Base-by-base conservation (phyloP, 2,113 vertebrate genomes). In the Furnarius figulus region DNA sequence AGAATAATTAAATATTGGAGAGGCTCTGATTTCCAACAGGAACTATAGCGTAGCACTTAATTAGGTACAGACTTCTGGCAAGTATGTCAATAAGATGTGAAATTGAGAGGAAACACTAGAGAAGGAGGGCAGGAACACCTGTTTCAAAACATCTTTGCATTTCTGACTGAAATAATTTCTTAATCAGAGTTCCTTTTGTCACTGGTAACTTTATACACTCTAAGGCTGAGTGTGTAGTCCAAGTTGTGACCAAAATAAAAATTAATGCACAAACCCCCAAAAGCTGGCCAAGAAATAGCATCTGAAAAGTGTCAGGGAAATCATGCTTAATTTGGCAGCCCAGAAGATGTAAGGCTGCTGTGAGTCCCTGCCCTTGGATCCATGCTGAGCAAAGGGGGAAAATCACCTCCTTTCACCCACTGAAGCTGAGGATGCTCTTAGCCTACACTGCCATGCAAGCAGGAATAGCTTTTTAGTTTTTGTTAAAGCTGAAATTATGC, bases 1-100 rank as follows among this genome's bases (percentile, higher is more conserved):
- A 88, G 50, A 68, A 72, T 52, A 92, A 88, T 92, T 93, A 86
- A 88, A 86, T 88, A 81, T 28, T 53, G 31, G 47, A 88, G 27
- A 86, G 19, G 11, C 3, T 77, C 35, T 61, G 39, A 77, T 90
- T 89, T 92, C 50, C 47, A 93, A 40, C 18, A 61, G 21, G 37
- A 88, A 70, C 82, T 85, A 56, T 18, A 84, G 74, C 0, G 0
- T n/a, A 62, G 17, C 10, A 39, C 35, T 90, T 67, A 77, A 67
- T 88, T 84, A 72, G 2, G 1, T 50, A 63, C 13, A 66, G 58
- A 83, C 46, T 76, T 83, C 78, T 82, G 49, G 14, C 35, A 79
- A 62, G 18, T 67, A 42, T 23, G 40, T 71, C 55, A 77, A 71
- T 76, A 80, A 83, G 25, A 56, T 25, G 3, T 83, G 61, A 72